Conservation (phyloP, 2,113 vertebrate species). For the Protobothrops flavoviridis region DNA sequence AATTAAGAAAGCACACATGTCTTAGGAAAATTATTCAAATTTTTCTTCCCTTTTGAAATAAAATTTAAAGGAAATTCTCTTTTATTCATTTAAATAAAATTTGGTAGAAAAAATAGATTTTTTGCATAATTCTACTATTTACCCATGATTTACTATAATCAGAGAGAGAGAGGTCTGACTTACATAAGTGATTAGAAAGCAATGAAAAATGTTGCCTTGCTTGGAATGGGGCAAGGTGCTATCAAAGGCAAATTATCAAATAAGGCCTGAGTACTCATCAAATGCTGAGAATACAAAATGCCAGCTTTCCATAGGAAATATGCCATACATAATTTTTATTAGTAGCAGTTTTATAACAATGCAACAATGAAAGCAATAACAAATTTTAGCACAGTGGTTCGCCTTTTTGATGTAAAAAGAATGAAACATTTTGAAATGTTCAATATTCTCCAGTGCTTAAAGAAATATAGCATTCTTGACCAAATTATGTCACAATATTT, state of each 20-base stretch:
- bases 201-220: not conserved
- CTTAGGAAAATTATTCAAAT: not conserved
- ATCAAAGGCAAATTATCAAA: not conserved
- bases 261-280: not conserved
- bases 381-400: slow-evolving; percentile 40
- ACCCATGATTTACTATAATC: not conserved
- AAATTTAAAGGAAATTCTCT: not conserved
- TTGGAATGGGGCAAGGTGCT: not conserved
- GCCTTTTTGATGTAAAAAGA: slow-evolving; percentile 6
- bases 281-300: not conserved
- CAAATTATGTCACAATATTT: not conserved
- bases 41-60: not conserved
- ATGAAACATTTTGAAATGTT: slow-evolving; percentile 5
- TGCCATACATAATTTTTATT: slow-evolving; percentile 7
- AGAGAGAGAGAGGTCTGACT: not conserved
- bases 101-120: not conserved
- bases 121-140: not conserved
- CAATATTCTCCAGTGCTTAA: slow-evolving; percentile 22
- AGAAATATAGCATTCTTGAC: slow-evolving; percentile 10
- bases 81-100: not conserved
- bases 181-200: not conserved
- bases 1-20: not conserved
- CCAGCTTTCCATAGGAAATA: not conserved
- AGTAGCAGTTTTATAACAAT: slow-evolving; percentile 31
- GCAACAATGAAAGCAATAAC: slow-evolving; percentile 32